A percentile compares a stretch with the other conserved stretches of the same genome.
phyloP scores from a whole-genome alignment of 2,888 invertebrate genomes.

The Amblyjoppa fuscipennis region DNA sequence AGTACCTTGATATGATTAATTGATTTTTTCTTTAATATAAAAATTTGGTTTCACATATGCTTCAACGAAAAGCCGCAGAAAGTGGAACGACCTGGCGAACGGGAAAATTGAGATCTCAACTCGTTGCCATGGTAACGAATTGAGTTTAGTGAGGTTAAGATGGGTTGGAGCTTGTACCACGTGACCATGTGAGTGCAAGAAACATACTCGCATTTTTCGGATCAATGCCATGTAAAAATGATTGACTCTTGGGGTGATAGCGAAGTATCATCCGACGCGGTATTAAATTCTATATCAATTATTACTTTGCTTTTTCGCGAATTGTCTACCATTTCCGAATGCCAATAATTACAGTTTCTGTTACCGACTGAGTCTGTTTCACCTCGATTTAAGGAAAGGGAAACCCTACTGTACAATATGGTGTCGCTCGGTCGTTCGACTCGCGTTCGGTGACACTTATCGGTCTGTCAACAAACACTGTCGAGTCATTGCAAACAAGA shows the following conservation, averaged over 20 bases:
- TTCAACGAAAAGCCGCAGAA: background rate
- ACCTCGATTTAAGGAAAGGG: constrained; percentile 35
- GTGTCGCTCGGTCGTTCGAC: constrained; percentile 41
- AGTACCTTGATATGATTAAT: background rate
- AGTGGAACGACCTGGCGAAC: background rate
- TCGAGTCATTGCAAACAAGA: constrained; percentile 43
- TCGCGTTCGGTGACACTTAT: constrained; percentile 66
- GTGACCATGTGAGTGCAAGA: no score
- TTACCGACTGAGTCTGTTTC: no score
- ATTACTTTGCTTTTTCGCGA: no score
- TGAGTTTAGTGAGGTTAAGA: constrained; percentile 32
- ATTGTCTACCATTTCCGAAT: no score
- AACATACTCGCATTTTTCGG: no score
- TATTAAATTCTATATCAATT: no score
- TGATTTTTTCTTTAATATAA: background rate
- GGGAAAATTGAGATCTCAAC: background rate
- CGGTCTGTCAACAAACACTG: constrained; percentile 70
- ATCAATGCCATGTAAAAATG: no score
- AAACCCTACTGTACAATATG: constrained; percentile 44
- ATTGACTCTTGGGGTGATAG: no score
- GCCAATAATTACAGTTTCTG: no score
- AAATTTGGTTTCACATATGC: background rate
- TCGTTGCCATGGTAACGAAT: background rate
- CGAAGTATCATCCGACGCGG: no score
- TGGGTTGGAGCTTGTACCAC: constrained; percentile 5